phyloP scores from a whole-genome alignment of 2,888 invertebrate species.

The Pristionchus exspectatus region DNA sequence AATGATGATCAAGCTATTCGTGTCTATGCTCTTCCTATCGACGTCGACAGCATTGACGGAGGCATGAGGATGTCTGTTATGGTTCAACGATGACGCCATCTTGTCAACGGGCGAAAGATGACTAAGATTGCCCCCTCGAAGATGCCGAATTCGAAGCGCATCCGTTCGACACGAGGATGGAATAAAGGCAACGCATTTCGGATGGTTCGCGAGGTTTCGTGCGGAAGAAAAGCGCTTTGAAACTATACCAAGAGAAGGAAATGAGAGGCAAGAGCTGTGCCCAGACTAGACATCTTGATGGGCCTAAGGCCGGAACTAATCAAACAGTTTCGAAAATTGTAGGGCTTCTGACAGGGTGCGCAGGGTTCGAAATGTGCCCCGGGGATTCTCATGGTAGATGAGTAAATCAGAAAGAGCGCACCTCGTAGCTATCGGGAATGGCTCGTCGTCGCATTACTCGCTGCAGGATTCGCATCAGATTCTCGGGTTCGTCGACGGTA shows the following conservation, averaged over 20 bases:
- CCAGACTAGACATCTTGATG: not conserved
- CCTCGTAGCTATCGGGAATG: slow-evolving; percentile 4
- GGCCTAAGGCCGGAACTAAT: not conserved
- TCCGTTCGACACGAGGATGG: not conserved
- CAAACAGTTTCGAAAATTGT: not conserved
- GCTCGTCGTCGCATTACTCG: slow-evolving; percentile 10
- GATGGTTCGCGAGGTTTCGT: not conserved
- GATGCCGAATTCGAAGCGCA: not conserved
- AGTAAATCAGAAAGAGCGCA: not conserved
- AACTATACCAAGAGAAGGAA: not conserved
- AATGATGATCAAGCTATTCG: not conserved
- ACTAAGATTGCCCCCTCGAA: not conserved
- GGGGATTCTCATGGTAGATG: not conserved
- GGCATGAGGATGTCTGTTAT: not conserved
- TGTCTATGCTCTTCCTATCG: not conserved
- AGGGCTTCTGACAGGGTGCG: not conserved
- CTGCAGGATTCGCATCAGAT: slow-evolving; percentile 35
- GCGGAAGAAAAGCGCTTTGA: not conserved
- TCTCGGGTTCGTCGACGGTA: not conserved
- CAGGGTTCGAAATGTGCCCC: not conserved
- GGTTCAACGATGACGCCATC: not conserved
- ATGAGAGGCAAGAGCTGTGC: not conserved
- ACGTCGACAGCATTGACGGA: not conserved
- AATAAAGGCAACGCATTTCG: not conserved
- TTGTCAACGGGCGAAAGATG: not conserved